A percentile compares a stretch with the other conserved stretches of the same genome.
Conservation (phyloP, 2,797 vertebrate species). For the Sebastes diploproa region DNA sequence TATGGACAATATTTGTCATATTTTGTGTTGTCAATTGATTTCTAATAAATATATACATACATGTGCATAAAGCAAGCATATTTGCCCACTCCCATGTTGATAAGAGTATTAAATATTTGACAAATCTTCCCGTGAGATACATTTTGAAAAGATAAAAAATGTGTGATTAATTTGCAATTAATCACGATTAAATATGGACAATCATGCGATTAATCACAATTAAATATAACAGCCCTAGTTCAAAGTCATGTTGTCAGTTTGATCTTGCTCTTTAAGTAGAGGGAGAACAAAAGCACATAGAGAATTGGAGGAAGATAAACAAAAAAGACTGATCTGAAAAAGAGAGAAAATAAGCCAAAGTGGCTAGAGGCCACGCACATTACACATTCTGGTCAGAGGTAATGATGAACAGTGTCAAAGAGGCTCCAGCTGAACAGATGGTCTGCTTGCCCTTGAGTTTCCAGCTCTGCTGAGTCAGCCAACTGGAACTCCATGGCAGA, state of each 20-base stretch:
- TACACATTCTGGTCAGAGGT: slow-evolving; percentile 64
- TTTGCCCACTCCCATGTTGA: too few species aligned
- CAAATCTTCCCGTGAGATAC: too few species aligned
- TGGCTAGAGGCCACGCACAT: neutral
- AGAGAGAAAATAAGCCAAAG: neutral
- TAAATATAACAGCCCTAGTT: neutral
- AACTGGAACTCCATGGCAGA: slow-evolving; percentile 34
- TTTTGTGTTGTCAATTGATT: too few species aligned
- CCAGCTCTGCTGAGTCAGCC: slow-evolving; percentile 50
- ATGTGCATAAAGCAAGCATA: too few species aligned
- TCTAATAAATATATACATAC: too few species aligned
- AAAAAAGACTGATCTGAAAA: slow-evolving; percentile 8
- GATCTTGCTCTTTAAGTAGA: neutral
- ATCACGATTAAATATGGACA: too few species aligned
- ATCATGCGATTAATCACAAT: too few species aligned
- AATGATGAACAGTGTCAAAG: slow-evolving; percentile 23
- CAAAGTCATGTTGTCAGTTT: neutral
- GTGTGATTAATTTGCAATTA: too few species aligned
- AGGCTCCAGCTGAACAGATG: slow-evolving; percentile 72
- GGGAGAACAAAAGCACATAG: neutral
- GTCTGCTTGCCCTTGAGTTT: slow-evolving; percentile 68
- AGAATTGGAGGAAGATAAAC: neutral
- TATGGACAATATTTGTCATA: too few species aligned
- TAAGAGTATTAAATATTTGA: too few species aligned
- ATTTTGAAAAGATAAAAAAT: too few species aligned